These are phyloP conservation scores for Rhinolophus sinicus DNA, from an alignment of 2,113 vertebrate genomes.

Conservation along the genomic window DNA sequence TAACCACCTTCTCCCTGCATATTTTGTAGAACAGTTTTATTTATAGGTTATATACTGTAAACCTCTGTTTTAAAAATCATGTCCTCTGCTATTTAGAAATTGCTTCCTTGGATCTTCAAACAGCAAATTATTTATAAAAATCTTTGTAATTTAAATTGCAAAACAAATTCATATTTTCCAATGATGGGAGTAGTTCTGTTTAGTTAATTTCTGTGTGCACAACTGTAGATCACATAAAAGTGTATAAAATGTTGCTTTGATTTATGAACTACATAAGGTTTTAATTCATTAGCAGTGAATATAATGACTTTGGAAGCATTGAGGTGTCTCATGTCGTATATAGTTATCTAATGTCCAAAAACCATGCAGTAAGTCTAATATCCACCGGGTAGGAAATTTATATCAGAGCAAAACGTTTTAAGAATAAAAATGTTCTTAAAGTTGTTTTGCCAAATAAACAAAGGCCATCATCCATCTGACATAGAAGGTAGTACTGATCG, in stretches of 20 bases:
- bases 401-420: background rate
- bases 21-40: slow-evolving; percentile 1
- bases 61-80: slow-evolving; percentile 1
- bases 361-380: background rate
- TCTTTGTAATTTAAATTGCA: slow-evolving; percentile 3
- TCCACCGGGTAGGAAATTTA: background rate
- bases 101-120: background rate
- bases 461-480: background rate
- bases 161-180: background rate
- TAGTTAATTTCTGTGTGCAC: slow-evolving; percentile 30
- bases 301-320: slow-evolving; percentile 73
- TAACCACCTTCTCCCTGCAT: background rate
- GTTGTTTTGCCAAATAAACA: slow-evolving; percentile 21
- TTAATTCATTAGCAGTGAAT: slow-evolving; percentile 57
- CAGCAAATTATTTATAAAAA: background rate
- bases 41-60: background rate
- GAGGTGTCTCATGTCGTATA: slow-evolving; percentile 6
- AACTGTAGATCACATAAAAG: background rate
- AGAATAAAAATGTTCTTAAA: background rate
- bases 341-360: slow-evolving; percentile 3
- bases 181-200: slow-evolving; percentile 22
- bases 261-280: slow-evolving; percentile 54
- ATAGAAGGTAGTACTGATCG: background rate
- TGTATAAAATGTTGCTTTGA: slow-evolving; percentile 53
- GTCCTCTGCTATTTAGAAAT: slow-evolving; percentile 2